These are phyloP conservation scores for Reticulitermes lucifugus DNA, from an alignment of 2,888 invertebrate genomes.

Conservation along the genomic window DNA sequence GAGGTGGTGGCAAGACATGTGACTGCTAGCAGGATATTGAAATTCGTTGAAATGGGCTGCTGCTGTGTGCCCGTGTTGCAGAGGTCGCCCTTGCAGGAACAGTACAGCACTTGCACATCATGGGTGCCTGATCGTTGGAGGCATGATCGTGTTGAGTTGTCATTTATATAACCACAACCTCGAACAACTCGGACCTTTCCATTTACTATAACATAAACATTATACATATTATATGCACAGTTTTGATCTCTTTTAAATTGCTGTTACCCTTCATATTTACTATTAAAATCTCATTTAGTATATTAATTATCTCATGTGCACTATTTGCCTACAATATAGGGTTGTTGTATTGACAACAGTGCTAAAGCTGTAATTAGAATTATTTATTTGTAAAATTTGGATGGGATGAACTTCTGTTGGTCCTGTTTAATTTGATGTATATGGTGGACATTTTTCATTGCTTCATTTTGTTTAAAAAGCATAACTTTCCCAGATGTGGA, in stretches of 20 bases:
- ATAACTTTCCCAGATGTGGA: no score
- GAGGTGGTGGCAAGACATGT: conserved; percentile 26
- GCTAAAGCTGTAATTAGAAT: not conserved
- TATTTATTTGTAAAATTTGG: not conserved
- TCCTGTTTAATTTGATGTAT: no score
- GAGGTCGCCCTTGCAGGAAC: conserved; percentile 80
- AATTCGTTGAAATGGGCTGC: not conserved
- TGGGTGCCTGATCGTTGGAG: conserved; percentile 78
- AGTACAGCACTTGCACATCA: conserved; percentile 79
- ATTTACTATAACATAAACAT: conserved; percentile 71
- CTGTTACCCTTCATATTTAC: no score
- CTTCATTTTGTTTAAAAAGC: no score
- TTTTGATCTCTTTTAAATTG: no score
- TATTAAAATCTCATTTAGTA: no score
- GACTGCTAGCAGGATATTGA: conserved; percentile 12
- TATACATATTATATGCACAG: not conserved
- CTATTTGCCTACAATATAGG: no score
- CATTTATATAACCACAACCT: conserved; percentile 78
- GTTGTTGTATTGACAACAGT: no score
- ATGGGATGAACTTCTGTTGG: no score
- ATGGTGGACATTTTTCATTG: no score
- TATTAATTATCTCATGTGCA: no score
- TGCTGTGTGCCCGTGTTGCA: conserved; percentile 71
- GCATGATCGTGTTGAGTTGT: conserved; percentile 69
- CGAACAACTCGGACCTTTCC: conserved; percentile 82